Evolutionary conservation across 1,140 invertebrate species (phyloP), one percentile per base, ranked within the genome.

Genomic region (Campoletis sonorensis): DNA sequence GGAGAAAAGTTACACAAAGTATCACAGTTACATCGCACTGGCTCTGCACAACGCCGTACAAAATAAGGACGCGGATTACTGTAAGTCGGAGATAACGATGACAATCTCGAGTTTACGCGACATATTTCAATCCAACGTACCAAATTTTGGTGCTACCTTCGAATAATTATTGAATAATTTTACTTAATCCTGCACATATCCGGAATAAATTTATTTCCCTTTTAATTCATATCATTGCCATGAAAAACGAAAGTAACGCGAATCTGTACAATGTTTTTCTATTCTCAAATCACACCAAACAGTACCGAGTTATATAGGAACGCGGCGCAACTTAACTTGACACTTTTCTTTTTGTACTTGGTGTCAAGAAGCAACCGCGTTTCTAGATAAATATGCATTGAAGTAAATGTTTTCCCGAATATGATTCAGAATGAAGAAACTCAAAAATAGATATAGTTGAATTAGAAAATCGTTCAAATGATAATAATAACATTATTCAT

Each of bases 1-100:
- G 26, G 91, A 92, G 79, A 88, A 84, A 8, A 91, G 86, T 82
- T 92, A 92, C 45, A 89, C 89, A 0, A 92, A 91, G 51, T 89
- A 91, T 78, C 91, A 92, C 64, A 92, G 90, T 2, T 87, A 87
- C 51, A 83, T 92, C 40, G 91, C 91, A 27, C 82, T 91, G 27
- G 89, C 89, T 8, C 82, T 92, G 21, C 90, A 92, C 71, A 90
- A 91, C 79, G 89, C 90, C 21, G 82, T 89, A 4, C 90, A 90
- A 67, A 84, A 91, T 58, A 89, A 91, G 79, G 89, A 92, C 75
- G 89, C 89, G 23, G 87, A 91, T 86, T 91, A 90, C 80, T 86
- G 91, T 92, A 89, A 92, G 91, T 91, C 79, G 64, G 18, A 86
- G 13, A 16, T 33, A 1, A 26, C 54, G 27, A 26, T 16, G 26